Evolutionary conservation across 2,888 invertebrate genomes (phyloP).

Genomic region (Leptinotarsa tumamoca): DNA sequence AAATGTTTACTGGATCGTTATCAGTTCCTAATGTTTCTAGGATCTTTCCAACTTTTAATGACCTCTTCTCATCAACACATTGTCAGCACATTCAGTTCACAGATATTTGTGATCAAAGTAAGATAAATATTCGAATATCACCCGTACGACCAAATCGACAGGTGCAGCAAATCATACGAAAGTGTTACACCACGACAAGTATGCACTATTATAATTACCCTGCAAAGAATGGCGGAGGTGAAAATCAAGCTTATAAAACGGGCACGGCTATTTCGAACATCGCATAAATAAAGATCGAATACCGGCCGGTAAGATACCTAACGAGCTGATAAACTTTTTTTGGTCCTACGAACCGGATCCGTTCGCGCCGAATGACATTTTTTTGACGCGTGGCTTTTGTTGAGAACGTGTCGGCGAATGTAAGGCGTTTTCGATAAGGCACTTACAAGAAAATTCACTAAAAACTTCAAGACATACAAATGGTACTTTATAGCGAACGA

Average conservation of each 20-base stretch:
- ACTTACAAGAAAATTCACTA: constrained; percentile 37
- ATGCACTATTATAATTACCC: constrained; percentile 19
- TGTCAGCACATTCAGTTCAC: too few relatives aligned
- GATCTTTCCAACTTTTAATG: too few relatives aligned
- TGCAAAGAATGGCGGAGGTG: constrained; percentile 15
- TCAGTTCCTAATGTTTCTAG: too few relatives aligned
- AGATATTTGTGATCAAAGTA: too few relatives aligned
- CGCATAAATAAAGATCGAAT: constrained; percentile 24
- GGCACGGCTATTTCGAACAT: constrained; percentile 15
- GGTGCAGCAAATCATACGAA: constrained; percentile 12
- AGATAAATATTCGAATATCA: not conserved
- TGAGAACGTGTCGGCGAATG: constrained; percentile 24
- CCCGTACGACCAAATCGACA: not conserved
- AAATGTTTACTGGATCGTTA: too few relatives aligned
- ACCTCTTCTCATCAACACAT: too few relatives aligned
- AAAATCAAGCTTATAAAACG: constrained; percentile 8
- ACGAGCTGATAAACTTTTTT: constrained; percentile 19
- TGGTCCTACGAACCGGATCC: constrained; percentile 27
- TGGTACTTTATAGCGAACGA: constrained; percentile 16
- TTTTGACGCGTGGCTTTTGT: constrained; percentile 27
- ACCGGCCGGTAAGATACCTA: constrained; percentile 26
- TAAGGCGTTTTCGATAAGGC: constrained; percentile 27
- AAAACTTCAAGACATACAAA: constrained; percentile 32
- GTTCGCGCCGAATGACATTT: constrained; percentile 17
- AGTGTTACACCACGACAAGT: constrained; percentile 18